A percentile compares a stretch with the other conserved stretches of the same genome.
Evolutionary conservation across 2,888 invertebrate species (phyloP).

Genomic region (Tenthredo scrophulariae): DNA sequence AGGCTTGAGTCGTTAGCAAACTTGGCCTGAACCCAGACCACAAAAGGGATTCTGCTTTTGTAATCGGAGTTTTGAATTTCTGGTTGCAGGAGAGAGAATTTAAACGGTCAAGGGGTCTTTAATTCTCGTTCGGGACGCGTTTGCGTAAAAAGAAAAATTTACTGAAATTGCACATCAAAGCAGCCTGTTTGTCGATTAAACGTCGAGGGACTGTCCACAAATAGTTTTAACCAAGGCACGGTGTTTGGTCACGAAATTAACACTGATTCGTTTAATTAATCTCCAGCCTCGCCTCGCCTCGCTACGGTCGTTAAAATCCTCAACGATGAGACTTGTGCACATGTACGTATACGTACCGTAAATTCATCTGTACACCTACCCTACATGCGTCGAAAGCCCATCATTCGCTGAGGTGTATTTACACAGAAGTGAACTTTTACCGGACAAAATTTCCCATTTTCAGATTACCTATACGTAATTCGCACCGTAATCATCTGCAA

Average conservation of each 20-base stretch:
- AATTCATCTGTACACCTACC: neutral
- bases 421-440: neutral
- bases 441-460: neutral
- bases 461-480: neutral
- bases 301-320: constrained; percentile 39
- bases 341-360: neutral
- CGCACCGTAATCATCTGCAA: neutral
- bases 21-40: neutral
- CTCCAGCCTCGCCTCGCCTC: constrained; percentile 5
- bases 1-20: neutral
- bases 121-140: constrained; percentile 10
- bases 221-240: constrained; percentile 33
- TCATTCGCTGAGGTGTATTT: neutral
- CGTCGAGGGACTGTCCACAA: constrained; percentile 34
- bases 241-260: constrained; percentile 50
- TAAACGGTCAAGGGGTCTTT: constrained; percentile 18
- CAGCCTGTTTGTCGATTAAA: constrained; percentile 41
- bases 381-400: neutral
- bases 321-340: constrained; percentile 2
- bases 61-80: constrained; percentile 36
- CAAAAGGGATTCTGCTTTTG: constrained; percentile 31
- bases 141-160: constrained; percentile 1
- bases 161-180: constrained; percentile 44
- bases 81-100: constrained; percentile 9
- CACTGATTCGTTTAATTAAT: constrained; percentile 53